These are phyloP conservation scores for Smutsia gigantea DNA, from an alignment of 2,797 vertebrate species.

Conservation along the genomic window DNA sequence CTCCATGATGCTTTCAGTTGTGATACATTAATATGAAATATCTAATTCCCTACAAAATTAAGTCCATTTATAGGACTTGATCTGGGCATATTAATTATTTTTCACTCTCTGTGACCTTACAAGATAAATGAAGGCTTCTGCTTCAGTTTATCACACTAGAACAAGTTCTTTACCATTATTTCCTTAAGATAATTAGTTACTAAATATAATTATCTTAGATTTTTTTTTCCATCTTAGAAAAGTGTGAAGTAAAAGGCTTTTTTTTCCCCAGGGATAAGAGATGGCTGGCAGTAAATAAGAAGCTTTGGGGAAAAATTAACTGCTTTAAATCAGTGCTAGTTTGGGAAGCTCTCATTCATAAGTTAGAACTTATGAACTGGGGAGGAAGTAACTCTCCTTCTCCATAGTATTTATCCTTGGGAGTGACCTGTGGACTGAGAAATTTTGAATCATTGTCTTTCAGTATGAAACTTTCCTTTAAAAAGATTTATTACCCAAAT, in stretches of 20 bases:
- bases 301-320: not conserved
- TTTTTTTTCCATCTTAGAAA: not conserved
- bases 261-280: not conserved
- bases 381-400: not conserved
- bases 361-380: not conserved
- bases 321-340: not conserved
- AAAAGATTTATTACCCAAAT: not conserved
- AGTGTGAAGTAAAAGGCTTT: not conserved
- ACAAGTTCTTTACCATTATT: not conserved
- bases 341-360: not conserved
- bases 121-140: not conserved
- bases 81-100: constrained; percentile 28
- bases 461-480: not conserved
- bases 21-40: not conserved
- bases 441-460: not conserved
- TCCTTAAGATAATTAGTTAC: constrained; percentile 9
- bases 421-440: not conserved
- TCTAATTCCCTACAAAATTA: not conserved
- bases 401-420: not conserved
- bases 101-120: not conserved
- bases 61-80: not conserved
- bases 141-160: not conserved
- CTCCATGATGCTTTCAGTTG: not conserved
- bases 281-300: not conserved
- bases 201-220: not conserved